Evolutionary conservation across 1,140 invertebrate genomes (phyloP), one percentile per base, ranked within the genome.

Genomic region (Drosophila repletoides): DNA sequence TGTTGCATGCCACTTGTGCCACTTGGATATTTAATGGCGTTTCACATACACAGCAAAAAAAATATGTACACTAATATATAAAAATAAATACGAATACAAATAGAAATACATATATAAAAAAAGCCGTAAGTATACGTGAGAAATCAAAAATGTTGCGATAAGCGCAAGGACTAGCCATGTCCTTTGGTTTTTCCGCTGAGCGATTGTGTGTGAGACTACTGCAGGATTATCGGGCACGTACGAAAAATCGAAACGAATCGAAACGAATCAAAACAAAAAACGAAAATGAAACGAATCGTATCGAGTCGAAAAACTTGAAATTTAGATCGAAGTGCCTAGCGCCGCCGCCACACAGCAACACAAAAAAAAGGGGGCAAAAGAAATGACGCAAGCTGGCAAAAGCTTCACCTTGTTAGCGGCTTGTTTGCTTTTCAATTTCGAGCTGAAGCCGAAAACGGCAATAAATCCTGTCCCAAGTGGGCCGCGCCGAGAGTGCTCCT

Each of bases 391-490:
- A 52, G 65, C 52, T 51, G 75, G 10, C 33, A 45, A 40, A 33
- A 55, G 52, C n/a, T n/a, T 79, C 80, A 83, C 79, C 79, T 83
- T 83, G 79, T 83, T 83, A 83, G 79, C 79, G 74, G 79, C 79
- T 86, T 84, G 79, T 84, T n/a, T 84, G 79, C 79, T 84, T 84
- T 84, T 84, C 79, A 84, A 84, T 84, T 84, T 80, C 53, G 65
- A 67, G 65, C 79, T 84, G 74, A 63, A 84, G 79, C 71, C 79
- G 74, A 84, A 84, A 84, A 84, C 74, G 79, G 79, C 79, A 84
- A 84, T 84, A 84, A 84, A 84, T 84, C 79, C 80, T 22, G 45
- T 60, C 63, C 63, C 63, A 66, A 66, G 63, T 66, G 55, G 45
- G 55, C 63, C n/a, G 45, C 63, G 33, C 63, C 17, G 46, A 66